Conservation (phyloP, 2,113 vertebrate species). For the Sylvietta virens region DNA sequence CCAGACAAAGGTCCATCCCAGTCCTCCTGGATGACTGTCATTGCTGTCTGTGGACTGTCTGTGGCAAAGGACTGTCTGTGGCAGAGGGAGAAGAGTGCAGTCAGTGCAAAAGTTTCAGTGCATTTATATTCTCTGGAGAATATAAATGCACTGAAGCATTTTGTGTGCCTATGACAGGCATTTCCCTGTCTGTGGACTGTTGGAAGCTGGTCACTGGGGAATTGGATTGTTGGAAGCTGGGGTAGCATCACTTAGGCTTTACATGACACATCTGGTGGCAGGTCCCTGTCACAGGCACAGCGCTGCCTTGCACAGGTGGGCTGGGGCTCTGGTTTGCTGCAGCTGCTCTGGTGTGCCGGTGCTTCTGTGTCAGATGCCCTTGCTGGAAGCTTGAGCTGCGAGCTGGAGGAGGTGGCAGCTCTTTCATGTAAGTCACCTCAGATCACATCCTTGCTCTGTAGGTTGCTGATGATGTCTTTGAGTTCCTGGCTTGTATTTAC, state of each 20-base stretch:
- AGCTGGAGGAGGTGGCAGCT: not conserved
- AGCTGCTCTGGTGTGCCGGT: not conserved
- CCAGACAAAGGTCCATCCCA: not conserved
- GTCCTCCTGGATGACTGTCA: not conserved
- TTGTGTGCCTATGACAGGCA: not conserved
- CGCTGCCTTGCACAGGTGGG: not conserved
- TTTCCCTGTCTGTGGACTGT: accelerated
- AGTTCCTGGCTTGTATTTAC: not conserved
- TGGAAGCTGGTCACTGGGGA: not conserved
- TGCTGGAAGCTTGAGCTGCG: not conserved
- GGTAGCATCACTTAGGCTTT: not conserved
- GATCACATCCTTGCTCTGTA: not conserved
- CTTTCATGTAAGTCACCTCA: not conserved
- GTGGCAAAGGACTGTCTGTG: not conserved
- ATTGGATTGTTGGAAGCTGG: not conserved
- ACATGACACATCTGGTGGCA: not conserved
- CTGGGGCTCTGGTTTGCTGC: not conserved
- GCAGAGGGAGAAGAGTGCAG: not conserved
- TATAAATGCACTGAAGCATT: no score
- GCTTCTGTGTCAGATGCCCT: not conserved
- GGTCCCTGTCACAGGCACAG: not conserved
- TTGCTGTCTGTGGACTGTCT: not conserved
- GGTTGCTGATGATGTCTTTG: not conserved
- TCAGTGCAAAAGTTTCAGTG: not conserved
- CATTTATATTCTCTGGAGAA: not conserved